Evolutionary conservation across 92 coral and sea anemone species (phyloP), one percentile per base, ranked within the genome.

Genomic region (Zoanthus sociatus): DNA sequence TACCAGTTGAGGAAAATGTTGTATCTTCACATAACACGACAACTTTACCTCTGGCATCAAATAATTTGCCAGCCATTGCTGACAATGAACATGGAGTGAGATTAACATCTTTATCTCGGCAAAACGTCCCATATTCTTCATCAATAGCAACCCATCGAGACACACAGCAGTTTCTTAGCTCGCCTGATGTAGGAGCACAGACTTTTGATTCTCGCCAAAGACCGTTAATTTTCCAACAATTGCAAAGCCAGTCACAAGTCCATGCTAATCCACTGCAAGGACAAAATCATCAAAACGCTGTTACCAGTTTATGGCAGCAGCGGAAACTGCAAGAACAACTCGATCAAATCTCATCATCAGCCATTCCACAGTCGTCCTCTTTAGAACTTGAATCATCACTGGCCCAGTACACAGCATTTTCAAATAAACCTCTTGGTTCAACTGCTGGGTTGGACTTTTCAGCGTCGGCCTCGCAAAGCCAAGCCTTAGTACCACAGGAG

Each of bases 231-330:
- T 55, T 47, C 9, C 85, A 64, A 7, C 56, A 64, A 13, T 12
- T 15, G n/a, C 74, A 44, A 16, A 45, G 16, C 75, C 56, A 81
- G 17, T 14, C 73, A 16, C 85, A 26, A 21, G 14, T 17, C 9
- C 85, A 81, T 15, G 44, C 20, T 9, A 42, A 11, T 50, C 53
- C 56, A 64, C 14, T 47, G 15, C 85, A 64, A 50, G 75, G 45
- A 31, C 58, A 81, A 6, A 10, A 44, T 0, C 85, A 45, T 11
- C 75, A 81, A 21, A 12, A 58, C 4, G 16, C 61, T 50, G 11
- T 51, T 61, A 42, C 30, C 21, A 68, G 53, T 47, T 20, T 47
- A 30, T 66, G 75, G 85, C 85, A 66, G 45, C 74, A 63, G 20
- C 85, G 15, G 46, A 81, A 81, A 21, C 75, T 63, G 50, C 70